phyloP scores from a whole-genome alignment of 64 coral and sea anemone genomes.

The Pocillopora damicornis region DNA sequence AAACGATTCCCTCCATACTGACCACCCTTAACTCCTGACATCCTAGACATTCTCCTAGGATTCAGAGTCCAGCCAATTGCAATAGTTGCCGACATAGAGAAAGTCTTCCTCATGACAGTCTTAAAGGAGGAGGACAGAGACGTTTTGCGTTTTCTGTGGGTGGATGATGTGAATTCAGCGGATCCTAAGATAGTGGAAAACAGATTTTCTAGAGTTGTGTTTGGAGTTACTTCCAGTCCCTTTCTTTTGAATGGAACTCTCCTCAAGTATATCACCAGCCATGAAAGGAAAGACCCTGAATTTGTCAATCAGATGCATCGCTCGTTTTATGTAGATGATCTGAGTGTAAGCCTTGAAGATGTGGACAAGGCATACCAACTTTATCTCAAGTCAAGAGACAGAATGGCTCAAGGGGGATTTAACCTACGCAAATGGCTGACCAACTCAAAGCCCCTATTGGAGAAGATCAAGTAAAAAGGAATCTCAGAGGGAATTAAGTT shows the following conservation, averaged over 20 bases:
- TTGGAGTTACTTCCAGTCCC: not conserved
- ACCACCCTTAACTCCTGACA: slow-evolving; percentile 20
- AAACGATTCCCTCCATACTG: slow-evolving; percentile 42
- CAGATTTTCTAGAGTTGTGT: slow-evolving; percentile 3
- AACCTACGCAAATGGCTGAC: not conserved
- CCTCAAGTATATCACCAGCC: not conserved
- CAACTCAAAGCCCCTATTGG: not conserved
- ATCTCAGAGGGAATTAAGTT: not conserved
- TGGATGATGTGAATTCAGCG: slow-evolving; percentile 23
- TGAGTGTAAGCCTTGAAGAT: not conserved
- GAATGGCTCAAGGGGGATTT: not conserved
- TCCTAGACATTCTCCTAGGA: slow-evolving; percentile 41
- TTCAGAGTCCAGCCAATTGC: slow-evolving; percentile 29
- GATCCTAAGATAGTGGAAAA: slow-evolving; percentile 32
- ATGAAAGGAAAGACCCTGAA: not conserved
- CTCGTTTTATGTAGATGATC: slow-evolving; percentile 15
- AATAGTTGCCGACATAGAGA: slow-evolving; percentile 22
- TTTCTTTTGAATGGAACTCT: not conserved
- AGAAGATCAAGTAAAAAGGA: not conserved
- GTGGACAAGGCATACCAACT: slow-evolving; percentile 1
- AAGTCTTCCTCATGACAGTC: slow-evolving; percentile 9
- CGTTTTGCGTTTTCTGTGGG: slow-evolving; percentile 12
- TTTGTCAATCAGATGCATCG: not conserved
- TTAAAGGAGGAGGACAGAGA: slow-evolving; percentile 10
- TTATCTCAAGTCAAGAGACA: not conserved